phyloP scores from a whole-genome alignment of 2,113 vertebrate genomes.

The Apeltes quadracus region DNA sequence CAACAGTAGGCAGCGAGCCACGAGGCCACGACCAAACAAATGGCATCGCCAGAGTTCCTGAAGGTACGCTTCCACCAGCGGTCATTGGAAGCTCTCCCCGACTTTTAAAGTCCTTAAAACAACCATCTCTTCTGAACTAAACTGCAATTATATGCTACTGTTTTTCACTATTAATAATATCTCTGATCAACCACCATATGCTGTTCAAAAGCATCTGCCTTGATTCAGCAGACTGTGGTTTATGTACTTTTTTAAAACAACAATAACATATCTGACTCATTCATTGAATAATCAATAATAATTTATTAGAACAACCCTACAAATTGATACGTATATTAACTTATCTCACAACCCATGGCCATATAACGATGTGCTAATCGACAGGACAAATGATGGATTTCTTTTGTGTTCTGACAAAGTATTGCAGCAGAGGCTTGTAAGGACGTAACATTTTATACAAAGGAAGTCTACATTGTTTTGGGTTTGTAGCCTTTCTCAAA shows the following conservation, averaged over 20 bases:
- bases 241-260: not conserved
- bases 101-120: not conserved
- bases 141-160: not conserved
- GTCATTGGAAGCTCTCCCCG: not conserved
- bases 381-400: not conserved
- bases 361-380: not conserved
- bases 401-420: not conserved
- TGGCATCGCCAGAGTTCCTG: slow-evolving; percentile 30
- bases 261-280: not conserved
- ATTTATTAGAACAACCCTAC: not conserved
- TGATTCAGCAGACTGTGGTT: not conserved
- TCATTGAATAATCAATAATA: not conserved
- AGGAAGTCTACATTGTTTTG: not conserved
- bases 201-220: not conserved
- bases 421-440: not conserved
- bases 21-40: slow-evolving; percentile 19
- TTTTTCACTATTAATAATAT: not conserved
- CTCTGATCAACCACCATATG: not conserved
- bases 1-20: slow-evolving; percentile 38
- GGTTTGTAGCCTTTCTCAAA: not conserved
- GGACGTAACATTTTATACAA: not conserved
- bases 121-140: not conserved
- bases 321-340: not conserved
- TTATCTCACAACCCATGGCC: not conserved
- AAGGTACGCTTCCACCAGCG: slow-evolving; percentile 19